phyloP scores from a whole-genome alignment of 2,797 vertebrate genomes.

The Notolepis coatsorum region DNA sequence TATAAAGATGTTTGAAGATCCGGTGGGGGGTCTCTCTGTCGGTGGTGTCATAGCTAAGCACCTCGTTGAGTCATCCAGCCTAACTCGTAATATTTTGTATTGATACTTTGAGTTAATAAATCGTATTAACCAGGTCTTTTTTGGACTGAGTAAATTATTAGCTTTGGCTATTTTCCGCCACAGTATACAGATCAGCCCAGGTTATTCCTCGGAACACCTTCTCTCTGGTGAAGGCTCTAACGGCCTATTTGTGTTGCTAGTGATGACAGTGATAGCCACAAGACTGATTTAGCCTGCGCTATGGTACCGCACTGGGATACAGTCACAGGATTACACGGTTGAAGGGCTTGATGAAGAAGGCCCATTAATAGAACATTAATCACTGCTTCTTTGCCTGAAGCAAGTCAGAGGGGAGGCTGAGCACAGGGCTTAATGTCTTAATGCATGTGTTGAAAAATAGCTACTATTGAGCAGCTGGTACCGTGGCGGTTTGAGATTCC shows the following conservation, averaged over 20 bases:
- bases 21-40: no score
- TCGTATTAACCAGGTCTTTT: no score
- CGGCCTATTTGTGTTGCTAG: no score
- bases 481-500: not conserved
- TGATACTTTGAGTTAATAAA: no score
- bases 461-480: slow-evolving; percentile 5
- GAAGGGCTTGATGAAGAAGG: slow-evolving; percentile 42
- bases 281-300: no score
- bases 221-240: slow-evolving; percentile 31
- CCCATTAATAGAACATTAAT: slow-evolving; percentile 53
- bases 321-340: slow-evolving; percentile 59
- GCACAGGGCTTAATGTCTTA: slow-evolving; percentile 28
- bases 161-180: no score
- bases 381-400: slow-evolving; percentile 36
- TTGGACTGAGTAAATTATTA: no score
- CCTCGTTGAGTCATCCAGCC: no score
- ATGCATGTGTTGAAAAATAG: not conserved
- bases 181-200: slow-evolving; percentile 24
- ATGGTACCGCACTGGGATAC: slow-evolving; percentile 29
- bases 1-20: no score
- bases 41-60: no score
- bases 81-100: no score
- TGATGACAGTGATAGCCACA: no score
- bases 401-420: slow-evolving; percentile 21
- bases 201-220: slow-evolving; percentile 23